phyloP scores from a whole-genome alignment of 2,888 invertebrate species.

The Creontiades dilutus region DNA sequence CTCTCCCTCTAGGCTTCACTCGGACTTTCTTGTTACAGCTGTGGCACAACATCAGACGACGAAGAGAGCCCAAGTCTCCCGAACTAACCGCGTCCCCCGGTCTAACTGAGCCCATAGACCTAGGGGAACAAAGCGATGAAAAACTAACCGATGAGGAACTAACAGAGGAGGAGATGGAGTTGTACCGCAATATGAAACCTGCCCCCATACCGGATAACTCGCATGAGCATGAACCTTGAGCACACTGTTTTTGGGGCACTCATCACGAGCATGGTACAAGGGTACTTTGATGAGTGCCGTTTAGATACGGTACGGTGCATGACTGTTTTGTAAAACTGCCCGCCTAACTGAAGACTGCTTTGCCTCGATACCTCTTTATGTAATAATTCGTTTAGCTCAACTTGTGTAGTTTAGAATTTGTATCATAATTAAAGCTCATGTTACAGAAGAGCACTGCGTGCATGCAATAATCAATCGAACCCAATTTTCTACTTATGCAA shows the following conservation, averaged over 20 bases:
- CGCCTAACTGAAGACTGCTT: conserved; percentile 30
- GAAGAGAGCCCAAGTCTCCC: background rate
- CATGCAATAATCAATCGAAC: too few species aligned
- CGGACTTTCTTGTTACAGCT: conserved; percentile 14
- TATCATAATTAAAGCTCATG: too few species aligned
- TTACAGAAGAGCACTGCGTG: too few species aligned
- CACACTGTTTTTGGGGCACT: background rate
- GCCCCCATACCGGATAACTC: conserved; percentile 13
- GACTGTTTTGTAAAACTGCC: background rate
- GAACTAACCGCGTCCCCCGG: conserved; percentile 21
- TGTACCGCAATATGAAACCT: background rate
- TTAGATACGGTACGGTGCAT: conserved; percentile 14
- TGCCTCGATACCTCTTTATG: background rate
- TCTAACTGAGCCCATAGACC: background rate
- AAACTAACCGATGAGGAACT: conserved; percentile 9
- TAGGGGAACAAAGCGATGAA: background rate
- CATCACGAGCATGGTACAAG: background rate
- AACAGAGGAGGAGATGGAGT: background rate
- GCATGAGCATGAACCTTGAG: conserved; percentile 25
- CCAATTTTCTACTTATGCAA: too few species aligned
- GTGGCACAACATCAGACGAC: background rate
- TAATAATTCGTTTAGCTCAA: background rate
- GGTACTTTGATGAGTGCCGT: conserved; percentile 4
- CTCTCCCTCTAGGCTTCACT: conserved; percentile 10
- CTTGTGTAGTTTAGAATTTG: background rate